phyloP scores from a whole-genome alignment of 2,113 vertebrate genomes.

The Daboia siamensis region DNA sequence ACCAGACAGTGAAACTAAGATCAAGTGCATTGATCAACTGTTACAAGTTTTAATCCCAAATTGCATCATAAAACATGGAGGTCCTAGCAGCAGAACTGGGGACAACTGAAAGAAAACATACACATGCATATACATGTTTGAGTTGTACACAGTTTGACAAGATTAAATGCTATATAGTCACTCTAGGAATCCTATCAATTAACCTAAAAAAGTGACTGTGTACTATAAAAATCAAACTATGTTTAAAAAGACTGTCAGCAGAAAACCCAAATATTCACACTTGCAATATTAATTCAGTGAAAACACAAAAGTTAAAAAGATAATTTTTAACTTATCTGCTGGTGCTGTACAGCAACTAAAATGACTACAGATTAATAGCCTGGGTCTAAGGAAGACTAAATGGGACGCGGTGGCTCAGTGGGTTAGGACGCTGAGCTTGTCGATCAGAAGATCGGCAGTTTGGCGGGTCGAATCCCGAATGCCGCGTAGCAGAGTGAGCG shows the following conservation, averaged over 20 bases:
- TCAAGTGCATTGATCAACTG: neutral
- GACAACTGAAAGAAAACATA: neutral
- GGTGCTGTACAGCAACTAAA: no score
- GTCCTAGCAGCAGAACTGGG: neutral
- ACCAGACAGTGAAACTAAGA: conserved; percentile 13
- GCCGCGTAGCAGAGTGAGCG: no score
- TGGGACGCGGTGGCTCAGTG: no score
- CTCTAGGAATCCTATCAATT: neutral
- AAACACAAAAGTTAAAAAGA: no score
- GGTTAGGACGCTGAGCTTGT: no score
- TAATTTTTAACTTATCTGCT: no score
- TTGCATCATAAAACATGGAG: neutral
- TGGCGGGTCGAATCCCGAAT: no score
- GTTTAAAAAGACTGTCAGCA: neutral
- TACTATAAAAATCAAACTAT: neutral
- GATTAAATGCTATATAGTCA: no score
- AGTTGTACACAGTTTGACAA: no score
- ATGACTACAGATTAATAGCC: neutral
- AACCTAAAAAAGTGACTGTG: neutral
- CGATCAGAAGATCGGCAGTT: no score
- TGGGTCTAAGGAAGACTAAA: neutral
- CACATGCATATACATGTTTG: no score
- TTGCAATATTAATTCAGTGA: no score
- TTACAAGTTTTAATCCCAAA: neutral
- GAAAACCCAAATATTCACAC: neutral